Evolutionary conservation across 2,888 invertebrate species (phyloP), one percentile per base, ranked within the genome.

Genomic region (Zonitis immaculata): DNA sequence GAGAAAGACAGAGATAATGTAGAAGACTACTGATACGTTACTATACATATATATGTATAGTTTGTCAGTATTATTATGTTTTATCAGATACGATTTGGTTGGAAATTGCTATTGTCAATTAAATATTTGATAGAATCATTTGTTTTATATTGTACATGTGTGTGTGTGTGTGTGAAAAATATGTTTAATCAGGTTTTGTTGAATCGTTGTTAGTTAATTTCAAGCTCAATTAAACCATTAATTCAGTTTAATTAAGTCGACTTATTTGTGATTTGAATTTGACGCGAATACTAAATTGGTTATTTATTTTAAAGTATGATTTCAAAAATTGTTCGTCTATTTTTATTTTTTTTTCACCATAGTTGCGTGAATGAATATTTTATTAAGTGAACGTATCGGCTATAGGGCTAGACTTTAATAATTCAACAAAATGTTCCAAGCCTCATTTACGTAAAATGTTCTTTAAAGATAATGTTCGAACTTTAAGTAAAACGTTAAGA

Each of bases 241-340:
- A 50, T 46, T 44, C 43, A 52, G 51, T 60, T 60, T 57, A 60
- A 60, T 60, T 60, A 58, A 60, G 51, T 54, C 57, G 49, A 58
- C 58, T 39, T 53, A 42, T 26, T 16, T 26, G 44, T 27, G 42
- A 9, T 27, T 6, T 6, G 27, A 27, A 8, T 6, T 35, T 6
- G 1, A 8, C 35, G 32, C 14, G 35, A 8, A 3, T 35, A 9
- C 35, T 11, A 18, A 35, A 35, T 35, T 35, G 35, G 35, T n/a
- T n/a, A n/a, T n/a, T n/a, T n/a, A n/a, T n/a, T n/a, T n/a, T n/a
- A n/a, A n/a, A n/a, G n/a, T n/a, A n/a, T n/a, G n/a, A n/a, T n/a
- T n/a, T n/a, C n/a, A n/a, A n/a, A n/a, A n/a, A n/a, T n/a, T n/a
- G n/a, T n/a, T n/a, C n/a, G n/a, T n/a, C n/a, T n/a, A n/a, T n/a